These are phyloP conservation scores for Ramphastos sulfuratus DNA, from an alignment of 2,113 vertebrate species.

Conservation along the genomic window DNA sequence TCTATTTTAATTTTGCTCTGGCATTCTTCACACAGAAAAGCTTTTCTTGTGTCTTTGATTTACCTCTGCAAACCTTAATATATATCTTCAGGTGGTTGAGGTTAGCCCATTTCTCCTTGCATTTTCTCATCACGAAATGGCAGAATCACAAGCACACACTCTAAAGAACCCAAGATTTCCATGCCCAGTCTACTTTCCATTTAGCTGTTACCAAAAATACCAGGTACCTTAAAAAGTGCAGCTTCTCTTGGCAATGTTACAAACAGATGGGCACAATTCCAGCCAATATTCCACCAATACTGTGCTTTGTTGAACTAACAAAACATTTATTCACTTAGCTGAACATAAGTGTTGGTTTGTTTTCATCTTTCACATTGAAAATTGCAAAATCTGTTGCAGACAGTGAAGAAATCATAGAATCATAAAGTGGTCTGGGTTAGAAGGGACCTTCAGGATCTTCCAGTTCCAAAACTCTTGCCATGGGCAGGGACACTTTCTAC, in stretches of 20 bases:
- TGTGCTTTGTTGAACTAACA: background rate
- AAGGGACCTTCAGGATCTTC: too few relatives aligned
- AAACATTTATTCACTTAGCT: background rate
- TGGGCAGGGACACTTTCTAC: too few relatives aligned
- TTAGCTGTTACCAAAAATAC: background rate
- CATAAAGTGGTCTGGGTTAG: too few relatives aligned
- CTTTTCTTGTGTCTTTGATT: background rate
- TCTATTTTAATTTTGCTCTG: conserved; percentile 23
- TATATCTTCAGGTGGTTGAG: background rate
- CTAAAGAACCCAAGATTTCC: background rate
- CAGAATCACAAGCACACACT: background rate
- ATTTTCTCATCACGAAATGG: background rate
- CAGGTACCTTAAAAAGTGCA: background rate
- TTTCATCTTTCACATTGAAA: background rate
- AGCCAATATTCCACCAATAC: background rate
- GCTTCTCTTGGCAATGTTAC: background rate
- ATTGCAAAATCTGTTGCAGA: background rate
- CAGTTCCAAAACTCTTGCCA: too few relatives aligned
- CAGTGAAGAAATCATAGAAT: background rate
- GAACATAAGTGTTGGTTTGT: background rate
- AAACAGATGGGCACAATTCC: background rate
- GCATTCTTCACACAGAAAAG: background rate
- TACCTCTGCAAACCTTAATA: background rate
- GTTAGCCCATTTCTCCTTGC: background rate
- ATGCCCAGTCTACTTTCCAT: background rate